A percentile compares a stretch with the other conserved stretches of the same genome.
phyloP scores from a whole-genome alignment of 2,888 invertebrate genomes.

The Volucella zonaria region DNA sequence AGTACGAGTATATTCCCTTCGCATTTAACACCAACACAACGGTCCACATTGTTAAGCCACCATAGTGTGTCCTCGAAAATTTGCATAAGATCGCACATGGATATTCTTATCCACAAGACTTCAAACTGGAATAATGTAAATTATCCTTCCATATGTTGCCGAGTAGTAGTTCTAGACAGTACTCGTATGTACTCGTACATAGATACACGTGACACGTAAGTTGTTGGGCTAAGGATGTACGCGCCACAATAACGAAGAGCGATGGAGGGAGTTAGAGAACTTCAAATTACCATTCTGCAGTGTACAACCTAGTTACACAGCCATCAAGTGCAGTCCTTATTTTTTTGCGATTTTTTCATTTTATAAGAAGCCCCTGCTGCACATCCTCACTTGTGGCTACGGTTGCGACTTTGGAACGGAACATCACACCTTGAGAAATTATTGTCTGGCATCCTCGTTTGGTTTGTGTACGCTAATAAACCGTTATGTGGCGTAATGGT shows the following conservation, averaged over 20 bases:
- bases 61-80: neutral
- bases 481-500: conserved; percentile 57
- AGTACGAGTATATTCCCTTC: neutral
- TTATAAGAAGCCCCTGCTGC: neutral
- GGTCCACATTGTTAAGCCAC: conserved; percentile 19
- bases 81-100: neutral
- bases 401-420: too few species aligned
- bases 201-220: too few species aligned
- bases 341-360: too few species aligned
- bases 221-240: too few species aligned
- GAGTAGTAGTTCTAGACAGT: neutral
- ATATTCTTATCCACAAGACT: conserved; percentile 38
- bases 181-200: too few species aligned
- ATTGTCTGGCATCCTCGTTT: conserved; percentile 57
- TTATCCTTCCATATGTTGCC: conserved; percentile 51
- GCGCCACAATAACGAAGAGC: neutral
- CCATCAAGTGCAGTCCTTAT: conserved; percentile 33
- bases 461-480: conserved; percentile 34
- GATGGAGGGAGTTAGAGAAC: conserved; percentile 9
- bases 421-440: conserved; percentile 58
- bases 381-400: neutral
- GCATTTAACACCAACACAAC: neutral
- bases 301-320: neutral
- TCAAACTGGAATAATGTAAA: conserved; percentile 57
- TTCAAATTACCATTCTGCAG: conserved; percentile 18